phyloP scores from a whole-genome alignment of 2,113 vertebrate genomes.

The Sialia sialis region DNA sequence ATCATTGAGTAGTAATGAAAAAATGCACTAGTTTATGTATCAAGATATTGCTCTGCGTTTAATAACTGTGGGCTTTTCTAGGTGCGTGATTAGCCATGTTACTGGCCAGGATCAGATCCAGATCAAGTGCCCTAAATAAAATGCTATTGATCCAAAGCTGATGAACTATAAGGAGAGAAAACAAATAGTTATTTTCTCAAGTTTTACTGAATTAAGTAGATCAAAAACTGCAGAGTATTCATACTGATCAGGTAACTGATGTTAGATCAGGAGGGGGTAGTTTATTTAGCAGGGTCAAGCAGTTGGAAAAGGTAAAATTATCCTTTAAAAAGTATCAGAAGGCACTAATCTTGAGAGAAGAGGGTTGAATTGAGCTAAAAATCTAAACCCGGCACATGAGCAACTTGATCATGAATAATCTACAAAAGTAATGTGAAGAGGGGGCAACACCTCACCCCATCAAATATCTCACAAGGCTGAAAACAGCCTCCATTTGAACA shows the following conservation, averaged over 20 bases:
- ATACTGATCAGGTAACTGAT: background rate
- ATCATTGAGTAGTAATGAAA: background rate
- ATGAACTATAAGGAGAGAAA: background rate
- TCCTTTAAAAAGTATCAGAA: background rate
- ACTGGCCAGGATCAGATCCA: background rate
- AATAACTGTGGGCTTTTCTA: background rate
- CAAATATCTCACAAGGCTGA: background rate
- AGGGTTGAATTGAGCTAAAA: background rate
- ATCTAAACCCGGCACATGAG: background rate
- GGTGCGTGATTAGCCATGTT: background rate
- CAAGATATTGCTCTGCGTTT: background rate
- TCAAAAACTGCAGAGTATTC: background rate
- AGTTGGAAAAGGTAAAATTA: background rate
- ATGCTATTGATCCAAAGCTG: background rate
- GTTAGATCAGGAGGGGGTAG: background rate
- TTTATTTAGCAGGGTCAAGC: background rate
- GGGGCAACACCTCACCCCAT: background rate
- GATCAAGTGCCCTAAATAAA: background rate
- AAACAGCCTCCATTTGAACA: background rate
- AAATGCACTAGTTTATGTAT: rapidly evolving
- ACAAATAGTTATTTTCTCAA: background rate
- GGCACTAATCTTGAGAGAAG: background rate
- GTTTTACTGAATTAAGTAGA: background rate
- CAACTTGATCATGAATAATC: background rate
- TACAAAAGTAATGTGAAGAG: background rate